phyloP scores from a whole-genome alignment of 2,797 vertebrate species.

The Coregonus sp. region DNA sequence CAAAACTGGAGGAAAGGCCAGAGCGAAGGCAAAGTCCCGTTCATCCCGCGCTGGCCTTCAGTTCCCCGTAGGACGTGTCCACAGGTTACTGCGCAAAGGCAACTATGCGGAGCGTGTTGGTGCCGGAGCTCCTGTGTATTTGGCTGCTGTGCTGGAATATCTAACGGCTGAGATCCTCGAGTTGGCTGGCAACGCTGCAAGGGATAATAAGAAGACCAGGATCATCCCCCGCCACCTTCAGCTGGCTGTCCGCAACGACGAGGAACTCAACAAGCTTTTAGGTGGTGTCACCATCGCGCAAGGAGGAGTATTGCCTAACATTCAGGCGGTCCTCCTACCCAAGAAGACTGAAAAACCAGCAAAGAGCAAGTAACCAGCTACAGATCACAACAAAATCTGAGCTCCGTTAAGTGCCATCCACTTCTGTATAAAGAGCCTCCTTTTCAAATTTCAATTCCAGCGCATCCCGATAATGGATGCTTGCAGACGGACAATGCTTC shows the following conservation, averaged over 20 bases:
- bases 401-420: conserved; percentile 23
- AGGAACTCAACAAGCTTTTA: conserved; percentile 88
- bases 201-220: conserved; percentile 90
- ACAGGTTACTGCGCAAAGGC: conserved; percentile 85
- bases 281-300: conserved; percentile 89
- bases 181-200: conserved; percentile 87
- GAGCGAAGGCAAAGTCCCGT: conserved; percentile 85
- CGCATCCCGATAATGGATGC: conserved; percentile 7
- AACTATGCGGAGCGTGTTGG: conserved; percentile 87
- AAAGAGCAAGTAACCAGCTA: conserved; percentile 71
- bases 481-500: conserved; percentile 16
- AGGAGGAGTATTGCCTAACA: conserved; percentile 87
- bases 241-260: conserved; percentile 89
- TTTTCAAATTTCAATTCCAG: conserved; percentile 27
- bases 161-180: conserved; percentile 88
- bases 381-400: conserved; percentile 31
- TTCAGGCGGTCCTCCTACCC: conserved; percentile 86
- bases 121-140: conserved; percentile 83
- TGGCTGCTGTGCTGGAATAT: conserved; percentile 89
- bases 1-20: conserved; percentile 85
- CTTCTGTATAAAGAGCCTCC: conserved; percentile 26
- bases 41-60: conserved; percentile 86
- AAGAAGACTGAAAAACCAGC: conserved; percentile 83
- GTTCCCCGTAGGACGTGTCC: conserved; percentile 88
- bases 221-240: conserved; percentile 93